Percentiles rank a stretch among this genome's conserved stretches.
These are phyloP conservation scores for Cercocebus atys DNA, from an alignment of 2,113 vertebrate species.

Conservation along the genomic window DNA sequence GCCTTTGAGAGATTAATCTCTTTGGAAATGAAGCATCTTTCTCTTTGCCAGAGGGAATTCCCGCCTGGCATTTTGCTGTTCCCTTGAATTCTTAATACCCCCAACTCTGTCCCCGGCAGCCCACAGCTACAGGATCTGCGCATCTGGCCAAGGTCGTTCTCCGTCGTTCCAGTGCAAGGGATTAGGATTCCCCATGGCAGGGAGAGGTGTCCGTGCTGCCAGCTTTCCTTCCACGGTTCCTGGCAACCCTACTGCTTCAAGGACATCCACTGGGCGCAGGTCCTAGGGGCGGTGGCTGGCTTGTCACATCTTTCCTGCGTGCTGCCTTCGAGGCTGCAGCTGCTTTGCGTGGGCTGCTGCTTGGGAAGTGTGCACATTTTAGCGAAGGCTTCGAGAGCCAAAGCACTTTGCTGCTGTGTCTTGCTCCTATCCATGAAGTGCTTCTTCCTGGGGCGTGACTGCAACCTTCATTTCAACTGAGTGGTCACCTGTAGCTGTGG, in stretches of 20 bases:
- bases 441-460: no score
- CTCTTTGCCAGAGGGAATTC: not conserved
- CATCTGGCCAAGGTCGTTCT: fast-evolving
- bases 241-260: fast-evolving
- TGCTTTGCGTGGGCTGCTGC: not conserved
- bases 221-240: not conserved
- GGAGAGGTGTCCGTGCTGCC: fast-evolving
- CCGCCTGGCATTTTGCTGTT: fast-evolving
- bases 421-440: not conserved
- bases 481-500: not conserved
- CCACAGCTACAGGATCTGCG: fast-evolving
- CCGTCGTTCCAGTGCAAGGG: not conserved
- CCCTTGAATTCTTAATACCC: fast-evolving
- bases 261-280: not conserved
- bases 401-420: no score
- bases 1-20: not conserved
- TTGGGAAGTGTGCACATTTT: no score
- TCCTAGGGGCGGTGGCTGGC: fast-evolving
- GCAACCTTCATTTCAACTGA: not conserved
- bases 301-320: not conserved
- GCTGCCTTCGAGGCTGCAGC: not conserved
- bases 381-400: not conserved
- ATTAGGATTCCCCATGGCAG: fast-evolving
- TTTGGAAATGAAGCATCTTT: not conserved
- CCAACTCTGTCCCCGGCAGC: fast-evolving